phyloP scores from a whole-genome alignment of 1,140 invertebrate species.

The Cotesia glomerata region DNA sequence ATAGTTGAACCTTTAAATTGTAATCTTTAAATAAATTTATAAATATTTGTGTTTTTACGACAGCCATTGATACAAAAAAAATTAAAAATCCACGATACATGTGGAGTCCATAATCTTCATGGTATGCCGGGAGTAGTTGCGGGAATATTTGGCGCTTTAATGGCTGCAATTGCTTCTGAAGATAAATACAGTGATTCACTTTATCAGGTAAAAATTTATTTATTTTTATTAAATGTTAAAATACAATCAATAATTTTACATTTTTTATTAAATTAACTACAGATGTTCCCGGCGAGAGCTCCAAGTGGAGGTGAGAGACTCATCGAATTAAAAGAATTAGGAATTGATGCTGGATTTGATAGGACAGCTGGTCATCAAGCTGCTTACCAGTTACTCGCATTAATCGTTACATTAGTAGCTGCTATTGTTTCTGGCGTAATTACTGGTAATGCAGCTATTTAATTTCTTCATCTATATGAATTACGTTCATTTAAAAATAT shows the following conservation, averaged over 20 bases:
- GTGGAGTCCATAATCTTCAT: conserved; percentile 95
- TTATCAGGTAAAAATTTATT: conserved; percentile 57
- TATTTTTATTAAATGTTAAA: neutral
- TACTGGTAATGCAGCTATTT: conserved; percentile 71
- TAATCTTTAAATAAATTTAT: neutral
- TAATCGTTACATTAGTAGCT: conserved; percentile 73
- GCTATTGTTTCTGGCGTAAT: conserved; percentile 78
- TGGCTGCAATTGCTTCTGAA: conserved; percentile 75
- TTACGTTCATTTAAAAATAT: neutral
- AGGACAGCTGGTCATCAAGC: conserved; percentile 76
- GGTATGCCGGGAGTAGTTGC: conserved; percentile 92
- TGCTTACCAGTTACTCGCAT: conserved; percentile 77
- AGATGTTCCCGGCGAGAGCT: conserved; percentile 57
- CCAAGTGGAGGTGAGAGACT: conserved; percentile 45
- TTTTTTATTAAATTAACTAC: neutral
- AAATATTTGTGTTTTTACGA: conserved; percentile 31
- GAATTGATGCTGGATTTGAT: conserved; percentile 62
- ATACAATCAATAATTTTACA: no score
- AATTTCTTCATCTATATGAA: neutral
- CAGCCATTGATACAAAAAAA: conserved; percentile 76
- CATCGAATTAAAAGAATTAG: conserved; percentile 49
- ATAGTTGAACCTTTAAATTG: neutral
- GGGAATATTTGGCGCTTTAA: conserved; percentile 78
- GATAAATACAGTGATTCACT: conserved; percentile 66
- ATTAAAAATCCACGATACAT: conserved; percentile 86